Evolutionary conservation across 2,888 invertebrate species (phyloP).

Genomic region (Orthonevra nobilis): DNA sequence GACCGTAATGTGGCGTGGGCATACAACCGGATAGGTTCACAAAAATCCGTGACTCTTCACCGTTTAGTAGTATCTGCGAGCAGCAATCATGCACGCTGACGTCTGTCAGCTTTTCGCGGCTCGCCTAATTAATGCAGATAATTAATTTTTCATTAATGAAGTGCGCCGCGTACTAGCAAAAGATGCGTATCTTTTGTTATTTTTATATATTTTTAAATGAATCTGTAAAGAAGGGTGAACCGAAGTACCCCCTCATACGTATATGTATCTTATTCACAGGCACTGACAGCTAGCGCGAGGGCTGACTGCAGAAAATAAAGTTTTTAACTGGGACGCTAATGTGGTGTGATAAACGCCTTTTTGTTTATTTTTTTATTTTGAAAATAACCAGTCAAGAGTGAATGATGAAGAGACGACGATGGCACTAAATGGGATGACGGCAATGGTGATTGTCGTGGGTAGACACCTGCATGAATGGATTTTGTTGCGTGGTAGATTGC

Average conservation of each 20-base stretch:
- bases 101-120: constrained; percentile 13
- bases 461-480: constrained; percentile 36
- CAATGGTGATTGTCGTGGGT: constrained; percentile 48
- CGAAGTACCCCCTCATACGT: no score
- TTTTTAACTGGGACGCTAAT: constrained; percentile 56
- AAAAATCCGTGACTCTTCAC: no score
- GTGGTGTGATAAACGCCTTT: constrained; percentile 61
- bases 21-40: no score
- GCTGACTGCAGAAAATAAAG: constrained; percentile 46
- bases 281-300: constrained; percentile 19
- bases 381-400: constrained; percentile 21
- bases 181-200: constrained; percentile 50
- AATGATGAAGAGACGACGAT: constrained; percentile 33
- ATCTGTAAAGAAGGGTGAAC: no score
- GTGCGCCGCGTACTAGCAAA: constrained; percentile 35
- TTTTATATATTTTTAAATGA: no score
- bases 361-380: constrained; percentile 9
- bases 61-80: no score
- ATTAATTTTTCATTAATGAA: constrained; percentile 68
- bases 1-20: no score
- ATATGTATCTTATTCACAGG: no score
- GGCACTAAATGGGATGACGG: constrained; percentile 56
- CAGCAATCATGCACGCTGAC: constrained; percentile 35
- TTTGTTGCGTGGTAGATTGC: background rate
- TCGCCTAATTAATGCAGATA: constrained; percentile 67